Percentiles rank a stretch among this genome's conserved stretches.
Evolutionary conservation across 1,140 invertebrate species (phyloP).

Genomic region (Pseudoatta argentina): DNA sequence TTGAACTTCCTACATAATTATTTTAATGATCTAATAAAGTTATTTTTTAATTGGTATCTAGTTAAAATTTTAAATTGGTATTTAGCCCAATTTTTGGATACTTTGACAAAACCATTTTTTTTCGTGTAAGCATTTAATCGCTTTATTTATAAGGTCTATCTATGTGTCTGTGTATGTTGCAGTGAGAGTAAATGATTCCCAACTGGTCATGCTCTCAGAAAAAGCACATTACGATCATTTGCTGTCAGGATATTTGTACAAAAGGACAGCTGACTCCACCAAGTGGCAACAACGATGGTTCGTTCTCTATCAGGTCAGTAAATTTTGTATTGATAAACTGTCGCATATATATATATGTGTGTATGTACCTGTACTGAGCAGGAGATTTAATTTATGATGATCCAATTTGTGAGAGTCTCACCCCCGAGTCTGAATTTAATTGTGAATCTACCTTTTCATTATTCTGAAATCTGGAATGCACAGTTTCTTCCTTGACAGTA

Average conservation of each 20-base stretch:
- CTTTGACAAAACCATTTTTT: too few relatives aligned
- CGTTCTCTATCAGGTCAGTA: conserved; percentile 93
- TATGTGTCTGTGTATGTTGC: conserved; percentile 25
- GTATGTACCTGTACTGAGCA: not conserved
- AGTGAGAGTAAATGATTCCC: conserved; percentile 93
- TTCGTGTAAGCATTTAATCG: not conserved
- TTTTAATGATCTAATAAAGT: too few relatives aligned
- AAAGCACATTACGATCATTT: conserved; percentile 93
- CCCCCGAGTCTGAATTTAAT: not conserved
- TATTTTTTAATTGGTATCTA: too few relatives aligned
- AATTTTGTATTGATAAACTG: conserved; percentile 18
- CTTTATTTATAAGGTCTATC: not conserved
- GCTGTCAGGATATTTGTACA: conserved; percentile 93
- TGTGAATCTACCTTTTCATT: not conserved
- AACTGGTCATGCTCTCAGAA: conserved; percentile 94
- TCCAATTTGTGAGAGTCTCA: not conserved
- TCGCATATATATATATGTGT: too few relatives aligned
- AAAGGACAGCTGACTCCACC: conserved; percentile 93
- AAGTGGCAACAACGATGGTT: conserved; percentile 97
- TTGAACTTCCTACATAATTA: too few relatives aligned
- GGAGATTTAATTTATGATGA: not conserved
- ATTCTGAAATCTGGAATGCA: not conserved
- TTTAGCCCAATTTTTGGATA: too few relatives aligned
- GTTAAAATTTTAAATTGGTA: too few relatives aligned
- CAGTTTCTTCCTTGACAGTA: not conserved